These are phyloP conservation scores for Papilio protenor DNA, from an alignment of 2,888 invertebrate species.

Conservation along the genomic window DNA sequence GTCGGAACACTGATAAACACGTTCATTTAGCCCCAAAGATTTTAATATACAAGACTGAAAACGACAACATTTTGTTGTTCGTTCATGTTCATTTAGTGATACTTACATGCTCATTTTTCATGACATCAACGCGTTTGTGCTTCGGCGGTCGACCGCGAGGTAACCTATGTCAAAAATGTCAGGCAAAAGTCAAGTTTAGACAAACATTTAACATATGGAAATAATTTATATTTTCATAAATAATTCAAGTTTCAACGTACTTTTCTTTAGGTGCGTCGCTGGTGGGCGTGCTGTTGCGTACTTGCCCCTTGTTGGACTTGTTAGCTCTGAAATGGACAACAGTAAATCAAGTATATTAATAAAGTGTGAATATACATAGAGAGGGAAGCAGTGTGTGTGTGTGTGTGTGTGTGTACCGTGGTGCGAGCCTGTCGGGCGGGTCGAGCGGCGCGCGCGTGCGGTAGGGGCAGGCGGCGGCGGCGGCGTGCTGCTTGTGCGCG, in stretches of 20 bases:
- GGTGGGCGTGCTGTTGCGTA: slow-evolving; percentile 65
- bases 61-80: background rate
- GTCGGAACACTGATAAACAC: slow-evolving; percentile 64
- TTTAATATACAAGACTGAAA: background rate
- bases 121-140: slow-evolving; percentile 73
- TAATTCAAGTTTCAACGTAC: slow-evolving; percentile 51
- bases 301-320: slow-evolving; percentile 61
- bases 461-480: slow-evolving; percentile 75
- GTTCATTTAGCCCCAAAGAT: background rate
- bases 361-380: background rate
- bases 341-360: too few relatives aligned
- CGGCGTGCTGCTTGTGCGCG: slow-evolving; percentile 88
- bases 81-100: background rate
- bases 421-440: slow-evolving; percentile 60
- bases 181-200: background rate
- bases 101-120: slow-evolving; percentile 68
- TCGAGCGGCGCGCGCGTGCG: slow-evolving; percentile 56
- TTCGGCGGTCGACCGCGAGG: slow-evolving; percentile 75
- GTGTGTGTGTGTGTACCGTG: slow-evolving; percentile 43
- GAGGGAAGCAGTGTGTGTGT: slow-evolving; percentile 18
- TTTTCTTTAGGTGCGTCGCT: slow-evolving; percentile 68
- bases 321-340: slow-evolving; percentile 57
- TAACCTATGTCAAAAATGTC: slow-evolving; percentile 47
- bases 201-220: background rate
- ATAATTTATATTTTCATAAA: background rate